These are phyloP conservation scores for Speoplatyrhinus poulsoni DNA, from an alignment of 2,113 vertebrate species.

Conservation along the genomic window DNA sequence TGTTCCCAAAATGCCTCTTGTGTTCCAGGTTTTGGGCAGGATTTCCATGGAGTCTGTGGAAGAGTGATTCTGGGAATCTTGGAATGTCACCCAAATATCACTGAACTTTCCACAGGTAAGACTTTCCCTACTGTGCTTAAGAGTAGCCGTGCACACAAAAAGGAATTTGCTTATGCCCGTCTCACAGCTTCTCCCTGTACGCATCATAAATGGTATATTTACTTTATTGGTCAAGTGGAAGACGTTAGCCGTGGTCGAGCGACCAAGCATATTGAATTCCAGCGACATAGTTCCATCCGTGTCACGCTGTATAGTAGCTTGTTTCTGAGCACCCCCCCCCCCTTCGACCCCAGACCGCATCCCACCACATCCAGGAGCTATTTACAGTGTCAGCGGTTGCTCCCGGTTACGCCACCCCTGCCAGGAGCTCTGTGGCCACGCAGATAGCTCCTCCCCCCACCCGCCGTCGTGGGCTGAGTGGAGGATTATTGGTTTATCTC, in stretches of 20 bases:
- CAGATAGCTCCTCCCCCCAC: too few species aligned
- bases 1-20: constrained; percentile 16
- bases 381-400: constrained; percentile 61
- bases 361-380: constrained; percentile 54
- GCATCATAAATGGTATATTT: neutral
- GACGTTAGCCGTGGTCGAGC: neutral
- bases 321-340: constrained; percentile 25
- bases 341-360: constrained; percentile 38
- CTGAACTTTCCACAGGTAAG: constrained; percentile 36
- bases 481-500: too few species aligned
- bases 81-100: constrained; percentile 24
- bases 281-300: constrained; percentile 27
- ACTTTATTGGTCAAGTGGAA: neutral
- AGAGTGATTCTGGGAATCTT: neutral
- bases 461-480: too few species aligned
- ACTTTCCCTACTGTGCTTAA: neutral
- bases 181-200: neutral
- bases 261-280: neutral
- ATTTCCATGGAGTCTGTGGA: constrained; percentile 25
- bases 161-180: too few species aligned
- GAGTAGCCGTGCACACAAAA: too few species aligned
- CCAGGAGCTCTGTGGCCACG: too few species aligned
- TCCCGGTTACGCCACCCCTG: constrained; percentile 45
- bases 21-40: constrained; percentile 33
- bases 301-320: constrained; percentile 33